These are phyloP conservation scores for Leucoma salicis DNA, from an alignment of 2,888 invertebrate genomes.

Conservation along the genomic window DNA sequence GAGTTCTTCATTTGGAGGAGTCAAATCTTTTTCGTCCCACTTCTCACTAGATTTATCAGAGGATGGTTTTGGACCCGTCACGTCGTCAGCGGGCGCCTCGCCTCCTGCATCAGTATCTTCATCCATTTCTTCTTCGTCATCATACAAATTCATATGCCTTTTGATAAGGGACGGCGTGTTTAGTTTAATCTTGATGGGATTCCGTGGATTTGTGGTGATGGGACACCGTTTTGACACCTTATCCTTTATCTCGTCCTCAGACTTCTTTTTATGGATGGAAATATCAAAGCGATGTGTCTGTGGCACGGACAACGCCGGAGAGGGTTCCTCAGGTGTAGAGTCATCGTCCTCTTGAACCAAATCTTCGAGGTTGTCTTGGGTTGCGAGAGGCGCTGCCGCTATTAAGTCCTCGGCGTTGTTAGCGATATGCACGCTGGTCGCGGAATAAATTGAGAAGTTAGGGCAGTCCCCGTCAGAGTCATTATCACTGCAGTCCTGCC, in stretches of 20 bases:
- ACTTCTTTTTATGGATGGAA: slow-evolving; percentile 34
- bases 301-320: neutral
- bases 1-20: neutral
- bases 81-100: neutral
- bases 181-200: slow-evolving; percentile 70
- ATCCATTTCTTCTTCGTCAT: slow-evolving; percentile 61
- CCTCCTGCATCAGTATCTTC: slow-evolving; percentile 33
- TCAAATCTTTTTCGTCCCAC: neutral
- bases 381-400: slow-evolving; percentile 17
- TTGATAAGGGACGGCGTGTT: slow-evolving; percentile 75
- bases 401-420: slow-evolving; percentile 55
- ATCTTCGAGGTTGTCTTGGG: slow-evolving; percentile 21
- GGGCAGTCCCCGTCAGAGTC: slow-evolving; percentile 88
- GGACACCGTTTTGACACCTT: slow-evolving; percentile 65
- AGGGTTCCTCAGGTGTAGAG: slow-evolving; percentile 4
- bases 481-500: slow-evolving; percentile 60
- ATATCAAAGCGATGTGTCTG: slow-evolving; percentile 4
- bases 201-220: slow-evolving; percentile 60
- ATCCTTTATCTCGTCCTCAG: slow-evolving; percentile 60
- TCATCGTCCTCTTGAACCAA: slow-evolving; percentile 32
- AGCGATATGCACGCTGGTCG: slow-evolving; percentile 89
- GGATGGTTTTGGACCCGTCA: neutral
- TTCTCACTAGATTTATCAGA: neutral
- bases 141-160: slow-evolving; percentile 77
- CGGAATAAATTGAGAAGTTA: slow-evolving; percentile 92